phyloP scores from a whole-genome alignment of 2,113 vertebrate species.

The Myodes glareolus region DNA sequence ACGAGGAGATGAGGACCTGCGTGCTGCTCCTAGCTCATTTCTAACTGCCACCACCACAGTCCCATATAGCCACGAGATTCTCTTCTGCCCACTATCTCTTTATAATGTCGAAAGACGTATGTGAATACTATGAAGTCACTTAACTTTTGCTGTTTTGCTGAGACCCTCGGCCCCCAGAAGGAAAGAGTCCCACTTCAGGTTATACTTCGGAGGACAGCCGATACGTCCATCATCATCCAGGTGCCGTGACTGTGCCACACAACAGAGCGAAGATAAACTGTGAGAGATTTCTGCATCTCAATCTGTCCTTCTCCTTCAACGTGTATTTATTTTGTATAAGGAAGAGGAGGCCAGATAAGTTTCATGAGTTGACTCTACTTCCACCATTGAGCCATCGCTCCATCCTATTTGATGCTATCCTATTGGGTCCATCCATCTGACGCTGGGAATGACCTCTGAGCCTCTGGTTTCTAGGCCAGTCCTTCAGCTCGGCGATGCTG shows the following conservation, averaged over 20 bases:
- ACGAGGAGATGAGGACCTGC: neutral
- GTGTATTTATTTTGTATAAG: neutral
- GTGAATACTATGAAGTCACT: neutral
- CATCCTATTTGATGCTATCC: neutral
- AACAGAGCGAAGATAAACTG: slow-evolving; percentile 12
- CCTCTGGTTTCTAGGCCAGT: neutral
- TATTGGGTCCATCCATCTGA: neutral
- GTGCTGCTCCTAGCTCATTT: neutral
- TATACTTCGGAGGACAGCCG: neutral
- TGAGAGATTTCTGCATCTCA: neutral
- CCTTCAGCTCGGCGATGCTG: neutral
- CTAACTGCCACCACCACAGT: neutral
- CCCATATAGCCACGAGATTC: neutral
- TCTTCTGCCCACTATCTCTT: neutral
- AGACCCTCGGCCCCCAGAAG: neutral
- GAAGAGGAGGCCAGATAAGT: neutral
- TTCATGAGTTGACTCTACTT: neutral
- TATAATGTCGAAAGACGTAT: neutral
- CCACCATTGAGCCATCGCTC: neutral
- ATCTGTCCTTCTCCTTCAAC: neutral
- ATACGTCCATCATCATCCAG: neutral
- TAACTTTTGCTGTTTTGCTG: slow-evolving; percentile 17
- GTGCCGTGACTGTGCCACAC: neutral
- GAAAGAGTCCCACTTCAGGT: neutral
- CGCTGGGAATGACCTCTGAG: neutral